Conservation (phyloP, 1,140 invertebrate genomes). For the Drosophila nannoptera region DNA sequence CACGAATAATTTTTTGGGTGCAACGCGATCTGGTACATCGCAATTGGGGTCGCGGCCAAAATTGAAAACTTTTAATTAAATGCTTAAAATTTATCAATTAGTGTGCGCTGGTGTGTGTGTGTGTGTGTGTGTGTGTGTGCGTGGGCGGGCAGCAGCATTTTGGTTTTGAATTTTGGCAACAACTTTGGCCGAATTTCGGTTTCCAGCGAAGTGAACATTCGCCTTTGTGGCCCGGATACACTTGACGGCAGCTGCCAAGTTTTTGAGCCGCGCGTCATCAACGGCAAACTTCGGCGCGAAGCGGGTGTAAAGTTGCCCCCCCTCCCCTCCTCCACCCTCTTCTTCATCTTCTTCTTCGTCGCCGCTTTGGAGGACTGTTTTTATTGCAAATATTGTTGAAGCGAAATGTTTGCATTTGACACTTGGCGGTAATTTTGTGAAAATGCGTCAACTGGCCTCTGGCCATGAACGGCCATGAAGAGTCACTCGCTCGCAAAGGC, state of each 20-base stretch:
- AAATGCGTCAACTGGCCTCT: constrained; percentile 69
- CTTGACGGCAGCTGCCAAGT: constrained; percentile 27
- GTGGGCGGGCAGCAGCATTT: constrained; percentile 12
- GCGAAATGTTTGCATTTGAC: constrained; percentile 74
- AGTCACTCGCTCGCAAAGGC: background rate
- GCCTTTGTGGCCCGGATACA: constrained; percentile 23
- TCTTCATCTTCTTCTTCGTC: constrained; percentile 11
- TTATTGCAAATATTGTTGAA: constrained; percentile 72
- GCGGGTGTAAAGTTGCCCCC: background rate
- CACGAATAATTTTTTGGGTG: constrained; percentile 54
- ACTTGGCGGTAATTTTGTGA: constrained; percentile 75
- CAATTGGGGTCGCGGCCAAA: constrained; percentile 14
- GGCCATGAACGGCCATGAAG: constrained; percentile 19
- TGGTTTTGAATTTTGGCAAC: constrained; percentile 37
- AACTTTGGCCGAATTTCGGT: constrained; percentile 20
- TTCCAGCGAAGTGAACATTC: constrained; percentile 29
- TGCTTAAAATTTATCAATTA: constrained; percentile 63
- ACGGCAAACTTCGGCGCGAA: constrained; percentile 23
- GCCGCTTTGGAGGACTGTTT: constrained; percentile 37
- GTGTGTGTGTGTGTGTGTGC: background rate
- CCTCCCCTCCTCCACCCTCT: background rate
- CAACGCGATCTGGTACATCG: constrained; percentile 31
- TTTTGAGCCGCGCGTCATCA: constrained; percentile 13
- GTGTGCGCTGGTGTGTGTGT: background rate
- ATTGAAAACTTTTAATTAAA: constrained; percentile 71